Evolutionary conservation across 1,140 invertebrate genomes (phyloP).

Genomic region (Drosophila subobscura): DNA sequence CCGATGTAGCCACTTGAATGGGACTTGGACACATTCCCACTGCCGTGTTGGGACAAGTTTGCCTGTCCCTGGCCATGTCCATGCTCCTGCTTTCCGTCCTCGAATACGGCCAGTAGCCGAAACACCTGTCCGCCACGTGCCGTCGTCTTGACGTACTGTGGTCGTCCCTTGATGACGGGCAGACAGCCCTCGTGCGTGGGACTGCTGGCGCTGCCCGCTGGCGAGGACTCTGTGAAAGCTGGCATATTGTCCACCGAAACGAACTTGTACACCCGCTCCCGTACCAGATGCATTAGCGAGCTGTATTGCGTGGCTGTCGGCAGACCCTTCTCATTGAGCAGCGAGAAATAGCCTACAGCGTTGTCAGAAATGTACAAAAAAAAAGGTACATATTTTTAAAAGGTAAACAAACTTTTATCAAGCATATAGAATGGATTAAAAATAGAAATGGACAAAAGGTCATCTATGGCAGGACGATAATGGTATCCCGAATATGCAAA

Average conservation of each 20-base stretch:
- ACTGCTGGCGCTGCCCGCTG: conserved; percentile 48
- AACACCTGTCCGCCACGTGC: conserved; percentile 81
- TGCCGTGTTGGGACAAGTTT: conserved; percentile 33
- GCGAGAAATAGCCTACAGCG: conserved; percentile 75
- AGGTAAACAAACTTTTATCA: no score
- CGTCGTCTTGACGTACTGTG: conserved; percentile 81
- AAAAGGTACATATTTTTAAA: no score
- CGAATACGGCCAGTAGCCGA: conserved; percentile 77
- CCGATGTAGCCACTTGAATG: conserved; percentile 48
- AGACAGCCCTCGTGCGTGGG: conserved; percentile 74
- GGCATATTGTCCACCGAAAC: conserved; percentile 81
- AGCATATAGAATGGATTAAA: no score
- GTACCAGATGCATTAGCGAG: conserved; percentile 77
- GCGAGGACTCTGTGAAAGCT: conserved; percentile 76
- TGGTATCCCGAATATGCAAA: no score
- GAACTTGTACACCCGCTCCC: conserved; percentile 82
- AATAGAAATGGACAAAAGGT: no score
- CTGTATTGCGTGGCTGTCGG: conserved; percentile 77
- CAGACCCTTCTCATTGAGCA: conserved; percentile 77
- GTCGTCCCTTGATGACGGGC: conserved; percentile 62
- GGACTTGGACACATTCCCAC: conserved; percentile 32
- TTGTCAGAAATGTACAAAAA: neutral
- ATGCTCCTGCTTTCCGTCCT: conserved; percentile 80
- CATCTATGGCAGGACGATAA: no score
- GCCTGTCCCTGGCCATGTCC: conserved; percentile 12